Evolutionary conservation across 23 tunicate genomes (phyloP), one percentile per base, ranked within the genome.

Genomic region (Halocynthia roretzi): DNA sequence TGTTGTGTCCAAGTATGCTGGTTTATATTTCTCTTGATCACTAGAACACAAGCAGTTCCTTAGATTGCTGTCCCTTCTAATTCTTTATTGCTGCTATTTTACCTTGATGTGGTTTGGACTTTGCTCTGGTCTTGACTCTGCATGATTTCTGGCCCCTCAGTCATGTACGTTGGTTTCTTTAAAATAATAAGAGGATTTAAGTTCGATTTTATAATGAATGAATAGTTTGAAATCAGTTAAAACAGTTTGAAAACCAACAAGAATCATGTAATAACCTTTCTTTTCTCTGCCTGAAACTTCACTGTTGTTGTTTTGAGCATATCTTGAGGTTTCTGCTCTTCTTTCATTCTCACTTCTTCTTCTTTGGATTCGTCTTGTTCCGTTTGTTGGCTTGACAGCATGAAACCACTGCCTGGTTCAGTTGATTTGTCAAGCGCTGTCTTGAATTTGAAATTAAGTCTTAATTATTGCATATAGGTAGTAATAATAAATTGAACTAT

Each of bases 401-500:
- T 85, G 62, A 89, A 89, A 2, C 94, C 94, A 54, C 72, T 77
- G 50, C 95, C 95, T 23, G 80, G 81, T 76, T 84, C 68, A 68
- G 83, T 83, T 10, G 83, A 80, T 51, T 72, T 77, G 9, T 80
- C 93, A 51, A 87, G 72, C 12, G 80, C 86, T 15, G 68, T 61
- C 83, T n/a, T 83, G 50, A 63, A 72, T 49, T 48, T 20, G 17
- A 67, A 79, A 67, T 50, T 2, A 79, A 53, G 53, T 1, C 63
- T 4, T 68, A 2, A 17, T 17, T 20, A 31, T 31, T 31, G 44
- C 44, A 31, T 31, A 31, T 1, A 31, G 4, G 44, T 4, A 31
- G 2, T 31, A 31, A 31, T 0, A 31, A 31, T 31, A 31, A 0
- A 31, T 31, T 31, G 4, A 31, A 0, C 44, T 31, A 31, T 31